A percentile compares a stretch with the other conserved stretches of the same genome.
These are phyloP conservation scores for Trichonephila clavata DNA, from an alignment of 1,140 invertebrate genomes.

Conservation along the genomic window DNA sequence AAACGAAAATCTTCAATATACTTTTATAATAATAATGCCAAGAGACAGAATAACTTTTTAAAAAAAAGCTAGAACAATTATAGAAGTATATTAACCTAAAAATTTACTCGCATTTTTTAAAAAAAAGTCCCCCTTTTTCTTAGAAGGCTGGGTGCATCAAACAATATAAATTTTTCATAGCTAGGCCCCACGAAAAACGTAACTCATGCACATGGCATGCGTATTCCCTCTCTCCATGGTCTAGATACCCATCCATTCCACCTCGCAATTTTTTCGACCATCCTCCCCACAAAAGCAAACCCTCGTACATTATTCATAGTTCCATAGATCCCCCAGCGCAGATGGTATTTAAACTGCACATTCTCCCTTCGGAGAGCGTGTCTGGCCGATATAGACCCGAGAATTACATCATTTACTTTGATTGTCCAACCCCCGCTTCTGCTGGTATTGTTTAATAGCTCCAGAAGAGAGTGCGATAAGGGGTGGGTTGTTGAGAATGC, in stretches of 20 bases:
- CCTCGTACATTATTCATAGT: slow-evolving; percentile 62
- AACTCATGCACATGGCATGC: not conserved
- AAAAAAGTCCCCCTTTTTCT: too few species aligned
- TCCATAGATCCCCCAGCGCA: slow-evolving; percentile 53
- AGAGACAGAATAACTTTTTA: too few species aligned
- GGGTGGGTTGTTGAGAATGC: slow-evolving; percentile 23
- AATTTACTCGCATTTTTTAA: too few species aligned
- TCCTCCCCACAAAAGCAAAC: not conserved
- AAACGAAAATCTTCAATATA: too few species aligned
- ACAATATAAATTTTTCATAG: too few species aligned
- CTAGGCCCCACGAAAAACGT: too few species aligned
- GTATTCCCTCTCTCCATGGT: not conserved
- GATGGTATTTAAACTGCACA: slow-evolving; percentile 67
- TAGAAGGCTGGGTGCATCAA: too few species aligned
- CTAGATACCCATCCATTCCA: not conserved
- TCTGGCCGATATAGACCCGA: slow-evolving; percentile 54
- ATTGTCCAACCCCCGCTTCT: slow-evolving; percentile 9
- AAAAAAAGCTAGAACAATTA: too few species aligned
- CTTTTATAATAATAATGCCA: too few species aligned
- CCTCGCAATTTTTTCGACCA: not conserved
- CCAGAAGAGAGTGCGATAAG: slow-evolving; percentile 31
- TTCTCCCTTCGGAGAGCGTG: not conserved
- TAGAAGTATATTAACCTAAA: too few species aligned
- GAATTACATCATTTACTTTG: slow-evolving; percentile 75
- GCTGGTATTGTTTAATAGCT: slow-evolving; percentile 60